Base-by-base conservation (phyloP, 2,797 vertebrate species). In the Chelidonichthys spinosus region DNA sequence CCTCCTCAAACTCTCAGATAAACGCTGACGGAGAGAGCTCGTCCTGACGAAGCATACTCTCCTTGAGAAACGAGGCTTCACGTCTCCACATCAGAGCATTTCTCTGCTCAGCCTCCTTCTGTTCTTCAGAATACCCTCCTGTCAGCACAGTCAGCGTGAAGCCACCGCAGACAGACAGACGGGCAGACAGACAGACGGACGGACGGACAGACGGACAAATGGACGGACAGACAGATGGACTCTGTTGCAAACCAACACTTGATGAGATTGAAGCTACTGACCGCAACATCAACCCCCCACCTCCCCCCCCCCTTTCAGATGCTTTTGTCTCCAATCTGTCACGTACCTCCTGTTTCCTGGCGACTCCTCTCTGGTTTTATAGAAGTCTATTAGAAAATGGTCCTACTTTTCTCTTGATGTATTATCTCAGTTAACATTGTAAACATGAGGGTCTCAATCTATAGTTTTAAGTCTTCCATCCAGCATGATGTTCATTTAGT, bases 321-420 rank as follows among this genome's bases (percentile, higher is more conserved):
- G 76, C 65, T 82, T 83, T 83, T 80, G 79, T 92, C 91, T 94
- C 92, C 92, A 91, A 82, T 90, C 93, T 93, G 92, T 91, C 92
- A 88, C 76, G 88, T 85, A 65, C 85, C 64, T 72, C 76, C 72
- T 82, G 72, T 63, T 81, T 49, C 47, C 43, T 75, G 68, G 78
- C 58, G 69, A 69, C 46, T 70, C 33, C 25, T 25, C 25, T 25
- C 25, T 25, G 25, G 11, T 71, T 35, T 71, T 65, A 60, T 49
- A 47, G 3, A 13, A 46, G 14, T 25, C 25, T 25, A 25, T 25
- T 25, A 25, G 25, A 25, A 25, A 25, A 25, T 25, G 25, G 25
- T 25, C 25, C 25, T 25, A 25, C 25, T 25, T 25, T 25, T 25
- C 25, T 25, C 25, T 25, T 25, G 25, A 25, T 25, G 25, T 25